These are phyloP conservation scores for Venustaconcha ellipsiformis DNA, from an alignment of 1,140 invertebrate genomes.

Conservation along the genomic window DNA sequence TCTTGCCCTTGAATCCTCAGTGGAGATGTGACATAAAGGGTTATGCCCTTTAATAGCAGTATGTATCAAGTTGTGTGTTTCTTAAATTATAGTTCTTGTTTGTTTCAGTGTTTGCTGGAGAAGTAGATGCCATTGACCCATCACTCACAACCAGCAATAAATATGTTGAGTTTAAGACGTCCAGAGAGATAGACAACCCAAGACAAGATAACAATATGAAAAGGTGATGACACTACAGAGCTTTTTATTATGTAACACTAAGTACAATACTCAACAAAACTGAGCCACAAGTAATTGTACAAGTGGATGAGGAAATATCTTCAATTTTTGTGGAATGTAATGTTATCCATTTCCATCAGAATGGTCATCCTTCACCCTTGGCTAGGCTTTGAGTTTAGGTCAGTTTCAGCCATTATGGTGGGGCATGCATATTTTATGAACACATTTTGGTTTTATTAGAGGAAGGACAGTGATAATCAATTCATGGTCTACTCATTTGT, in stretches of 20 bases:
- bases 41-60: no score
- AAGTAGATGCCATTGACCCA: constrained; percentile 58
- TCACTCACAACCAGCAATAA: constrained; percentile 23
- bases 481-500: no score
- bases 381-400: no score
- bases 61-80: no score
- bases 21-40: no score
- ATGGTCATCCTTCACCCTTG: neutral
- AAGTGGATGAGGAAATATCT: neutral
- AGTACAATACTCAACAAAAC: neutral
- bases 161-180: constrained; percentile 78
- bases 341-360: neutral
- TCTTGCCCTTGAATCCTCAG: no score
- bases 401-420: no score
- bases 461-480: no score
- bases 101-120: constrained; percentile 65
- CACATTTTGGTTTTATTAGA: no score
- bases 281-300: neutral
- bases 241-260: neutral
- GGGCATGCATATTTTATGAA: no score
- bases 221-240: constrained; percentile 50
- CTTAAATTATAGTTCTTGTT: neutral
- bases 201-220: constrained; percentile 72
- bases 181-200: constrained; percentile 69
- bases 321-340: neutral